These are phyloP conservation scores for Pterois miles DNA, from an alignment of 2,797 vertebrate species.

Conservation along the genomic window DNA sequence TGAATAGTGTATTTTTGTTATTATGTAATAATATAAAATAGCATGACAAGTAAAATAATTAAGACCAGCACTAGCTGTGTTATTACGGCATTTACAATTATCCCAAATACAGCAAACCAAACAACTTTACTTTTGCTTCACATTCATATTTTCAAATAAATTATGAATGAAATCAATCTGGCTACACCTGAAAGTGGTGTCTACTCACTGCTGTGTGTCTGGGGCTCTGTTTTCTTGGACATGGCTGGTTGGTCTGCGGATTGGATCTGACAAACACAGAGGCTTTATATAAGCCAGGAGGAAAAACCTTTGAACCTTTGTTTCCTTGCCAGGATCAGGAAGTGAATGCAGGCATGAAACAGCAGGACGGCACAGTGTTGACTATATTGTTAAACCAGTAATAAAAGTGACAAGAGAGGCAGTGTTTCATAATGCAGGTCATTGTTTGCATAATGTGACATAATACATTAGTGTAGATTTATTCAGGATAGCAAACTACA, in stretches of 20 bases:
- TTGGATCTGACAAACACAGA: slow-evolving; percentile 5
- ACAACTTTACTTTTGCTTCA: not conserved
- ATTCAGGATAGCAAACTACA: not conserved
- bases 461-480: not conserved
- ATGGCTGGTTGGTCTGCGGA: slow-evolving; percentile 47
- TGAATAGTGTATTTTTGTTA: not conserved
- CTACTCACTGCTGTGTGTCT: slow-evolving; percentile 67
- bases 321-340: slow-evolving; percentile 1
- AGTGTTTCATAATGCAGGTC: not conserved
- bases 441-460: not conserved
- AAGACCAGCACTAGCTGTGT: not conserved
- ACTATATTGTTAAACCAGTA: not conserved
- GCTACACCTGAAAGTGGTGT: not conserved
- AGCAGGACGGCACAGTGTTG: not conserved
- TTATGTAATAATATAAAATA: not conserved
- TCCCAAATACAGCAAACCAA: not conserved
- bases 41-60: not conserved
- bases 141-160: not conserved
- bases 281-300: slow-evolving; percentile 28
- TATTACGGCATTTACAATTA: not conserved
- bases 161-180: not conserved
- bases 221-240: slow-evolving; percentile 42
- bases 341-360: not conserved
- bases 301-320: slow-evolving; percentile 62
- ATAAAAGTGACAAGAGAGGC: not conserved